Evolutionary conservation across 2,113 vertebrate species (phyloP), one percentile per base, ranked within the genome.

Genomic region (Pardalotus punctatus): DNA sequence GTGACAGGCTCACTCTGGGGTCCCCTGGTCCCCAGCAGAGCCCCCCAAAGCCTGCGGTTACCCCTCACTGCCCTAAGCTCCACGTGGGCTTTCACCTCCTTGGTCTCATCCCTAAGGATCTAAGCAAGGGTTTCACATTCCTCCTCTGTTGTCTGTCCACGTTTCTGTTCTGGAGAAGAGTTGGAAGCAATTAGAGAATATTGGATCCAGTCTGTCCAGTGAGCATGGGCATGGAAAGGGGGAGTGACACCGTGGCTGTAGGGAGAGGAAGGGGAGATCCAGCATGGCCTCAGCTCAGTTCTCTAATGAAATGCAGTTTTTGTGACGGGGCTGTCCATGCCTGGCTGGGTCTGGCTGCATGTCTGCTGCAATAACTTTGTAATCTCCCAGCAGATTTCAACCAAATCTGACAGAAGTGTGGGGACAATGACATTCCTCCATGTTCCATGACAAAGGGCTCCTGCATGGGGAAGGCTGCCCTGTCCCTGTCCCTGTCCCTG

Each of bases 321-420:
- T 27, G 87, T 67, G 84, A 25, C 2, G 0, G 9, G 64, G 81
- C 77, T 85, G 81, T 76, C 93, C 84, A 18, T 84, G 77, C 73
- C 81, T 84, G 65, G 71, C 92, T 93, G 47, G 38, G 25, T 73
- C 96, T 81, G 90, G 56, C 96, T 79, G 50, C 73, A 24, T 40
- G 93, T 94, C 95, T 95, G 78, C 70, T 91, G 17, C 47, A 91
- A 97, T 95, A 84, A 85, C 65, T 90, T 84, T 22, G 35, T 93
- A 97, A 97, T 94, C 81, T 94, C 65, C 62, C 25, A 31, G 69
- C 56, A 90, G 92, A 95, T 87, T 81, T 71, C 92, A 95, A 95
- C 69, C 81, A 70, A 66, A 67, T 23, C 87, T 94, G 94, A 95
- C 95, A 94, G 81, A 95, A 91, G 24, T 56, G 84, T 81, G 87